Base-by-base conservation (phyloP, 2,888 invertebrate species). In the Heterodera filipjevi region DNA sequence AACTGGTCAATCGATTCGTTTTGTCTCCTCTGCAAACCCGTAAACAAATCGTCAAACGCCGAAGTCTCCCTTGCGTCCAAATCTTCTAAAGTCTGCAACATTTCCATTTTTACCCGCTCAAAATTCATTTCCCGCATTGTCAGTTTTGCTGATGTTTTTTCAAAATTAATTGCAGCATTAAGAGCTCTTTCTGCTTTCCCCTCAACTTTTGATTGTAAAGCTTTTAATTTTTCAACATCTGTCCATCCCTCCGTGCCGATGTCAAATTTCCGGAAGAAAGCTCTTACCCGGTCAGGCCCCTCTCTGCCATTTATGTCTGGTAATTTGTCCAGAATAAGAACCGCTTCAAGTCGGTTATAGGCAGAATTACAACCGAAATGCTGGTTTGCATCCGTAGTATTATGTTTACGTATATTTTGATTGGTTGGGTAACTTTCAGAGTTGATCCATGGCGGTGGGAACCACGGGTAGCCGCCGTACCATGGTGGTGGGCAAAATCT, bases 241-340 rank as follows among this genome's bases (percentile, higher is more conserved):
- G 72, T 39, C 72, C 72, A 72, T 3, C 59, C 72, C 19, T 72
- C 72, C 16, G 72, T 72, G 30, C 72, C 39, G 2, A 72, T 14
- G 5, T 72, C 72, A 22, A 72, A 72, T 72, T 59, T 39, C 19
- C 72, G 10, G 22, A 72, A 72, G 22, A 72, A 72, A 16, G 72
- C 72, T 30, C 39, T 16, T 19, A 72, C 2, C 8, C 33, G 32
- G 39, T 72, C 72, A 8, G 72, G 16, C 1, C 72, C 72, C 59
- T 72, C 72, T 39, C 39, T 35, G 3, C 72, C 72, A 33, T 72
- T 35, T 19, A 72, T 72, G 19, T 72, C 72, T 0, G 72, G 72
- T 2, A 72, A 32, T 39, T 72, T 72, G 10, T 72, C 72, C 5
- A 72, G 22, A 19, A 72, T 72, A 19, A 72, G 39, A 5, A 59